Percentiles rank a stretch among this genome's conserved stretches.
Conservation (phyloP, 2,797 vertebrate genomes). For the Arctocebus calabarensis region DNA sequence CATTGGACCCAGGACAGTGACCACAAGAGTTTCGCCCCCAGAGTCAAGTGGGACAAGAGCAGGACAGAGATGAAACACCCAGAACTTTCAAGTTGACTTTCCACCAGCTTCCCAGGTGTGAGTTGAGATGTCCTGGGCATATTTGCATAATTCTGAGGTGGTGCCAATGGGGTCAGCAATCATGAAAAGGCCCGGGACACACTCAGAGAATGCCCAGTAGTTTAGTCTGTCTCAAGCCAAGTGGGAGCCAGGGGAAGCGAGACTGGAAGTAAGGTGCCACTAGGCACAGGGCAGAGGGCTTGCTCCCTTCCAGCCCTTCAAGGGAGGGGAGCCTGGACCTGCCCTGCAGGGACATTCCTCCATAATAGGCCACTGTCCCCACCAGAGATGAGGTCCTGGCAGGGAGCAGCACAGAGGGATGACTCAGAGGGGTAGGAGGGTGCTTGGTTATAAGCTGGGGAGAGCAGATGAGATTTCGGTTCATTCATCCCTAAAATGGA, state of each 20-base stretch:
- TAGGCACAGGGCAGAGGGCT: neutral
- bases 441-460: neutral
- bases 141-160: neutral
- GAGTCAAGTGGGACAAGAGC: neutral
- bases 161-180: neutral
- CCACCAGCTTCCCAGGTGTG: neutral
- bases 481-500: conserved; percentile 32
- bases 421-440: neutral
- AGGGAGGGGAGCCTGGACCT: neutral
- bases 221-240: neutral
- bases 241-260: neutral
- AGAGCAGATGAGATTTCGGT: neutral
- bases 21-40: neutral
- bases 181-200: neutral
- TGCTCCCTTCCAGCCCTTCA: neutral
- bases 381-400: neutral
- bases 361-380: neutral
- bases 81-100: neutral
- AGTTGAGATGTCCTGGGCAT: neutral
- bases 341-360: too few species aligned
- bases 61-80: neutral
- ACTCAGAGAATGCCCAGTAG: neutral
- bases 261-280: neutral
- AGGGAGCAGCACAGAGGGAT: rapidly evolving
- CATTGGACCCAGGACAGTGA: neutral